These are phyloP conservation scores for Planococcus citri DNA, from an alignment of 1,140 invertebrate species.

Conservation along the genomic window DNA sequence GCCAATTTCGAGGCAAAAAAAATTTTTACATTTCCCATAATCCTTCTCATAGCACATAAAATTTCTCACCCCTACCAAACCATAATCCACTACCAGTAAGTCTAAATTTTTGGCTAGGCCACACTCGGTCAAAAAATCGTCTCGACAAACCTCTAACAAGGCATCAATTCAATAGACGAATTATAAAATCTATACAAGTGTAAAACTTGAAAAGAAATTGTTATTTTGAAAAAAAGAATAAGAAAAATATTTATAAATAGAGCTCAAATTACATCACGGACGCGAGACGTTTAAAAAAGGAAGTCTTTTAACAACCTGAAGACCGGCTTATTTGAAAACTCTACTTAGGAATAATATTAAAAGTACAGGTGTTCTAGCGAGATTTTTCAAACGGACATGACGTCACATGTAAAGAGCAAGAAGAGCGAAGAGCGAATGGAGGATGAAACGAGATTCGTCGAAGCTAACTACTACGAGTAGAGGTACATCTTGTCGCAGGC, in stretches of 20 bases:
- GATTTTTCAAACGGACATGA: conserved; percentile 15
- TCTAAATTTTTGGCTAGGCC: too few relatives aligned
- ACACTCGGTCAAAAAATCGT: too few relatives aligned
- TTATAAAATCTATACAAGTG: too few relatives aligned
- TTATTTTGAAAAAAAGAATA: not conserved
- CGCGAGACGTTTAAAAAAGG: conserved; percentile 2
- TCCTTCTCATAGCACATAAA: too few relatives aligned
- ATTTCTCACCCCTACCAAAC: too few relatives aligned
- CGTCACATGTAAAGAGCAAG: not conserved
- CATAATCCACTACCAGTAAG: too few relatives aligned
- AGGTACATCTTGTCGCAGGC: not conserved
- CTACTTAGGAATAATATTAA: not conserved
- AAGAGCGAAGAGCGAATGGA: conserved; percentile 8
- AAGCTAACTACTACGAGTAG: not conserved
- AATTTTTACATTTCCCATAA: too few relatives aligned
- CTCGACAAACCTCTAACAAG: too few relatives aligned
- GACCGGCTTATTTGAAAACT: not conserved
- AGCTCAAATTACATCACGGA: conserved; percentile 12
- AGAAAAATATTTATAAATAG: too few relatives aligned
- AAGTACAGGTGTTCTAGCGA: conserved; percentile 17
- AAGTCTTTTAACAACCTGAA: conserved; percentile 2
- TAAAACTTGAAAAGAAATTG: not conserved
- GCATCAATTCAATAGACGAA: not conserved
- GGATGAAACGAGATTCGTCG: not conserved
- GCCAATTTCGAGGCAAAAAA: too few relatives aligned